phyloP scores from a whole-genome alignment of 2,888 invertebrate species.

The Piscicola geometra region DNA sequence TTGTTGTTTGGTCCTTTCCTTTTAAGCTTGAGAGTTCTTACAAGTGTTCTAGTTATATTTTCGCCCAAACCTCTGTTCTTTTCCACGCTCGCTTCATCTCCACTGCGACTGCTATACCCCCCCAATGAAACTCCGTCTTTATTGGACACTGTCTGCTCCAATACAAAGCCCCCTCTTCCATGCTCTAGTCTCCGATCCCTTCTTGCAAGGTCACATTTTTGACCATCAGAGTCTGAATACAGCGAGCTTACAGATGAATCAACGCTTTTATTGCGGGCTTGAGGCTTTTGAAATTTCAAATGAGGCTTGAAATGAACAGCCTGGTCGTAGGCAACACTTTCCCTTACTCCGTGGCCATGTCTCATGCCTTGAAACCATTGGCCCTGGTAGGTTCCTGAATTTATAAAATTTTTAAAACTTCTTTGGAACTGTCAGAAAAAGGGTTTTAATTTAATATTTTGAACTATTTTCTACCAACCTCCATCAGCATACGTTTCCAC shows the following conservation, averaged over 20 bases:
- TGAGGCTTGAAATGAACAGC: conserved; percentile 80
- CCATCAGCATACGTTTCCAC: conserved; percentile 99
- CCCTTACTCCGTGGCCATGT: conserved; percentile 95
- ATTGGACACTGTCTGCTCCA: conserved; percentile 62
- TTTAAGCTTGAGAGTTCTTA: conserved; percentile 30
- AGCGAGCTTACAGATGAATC: conserved; percentile 56
- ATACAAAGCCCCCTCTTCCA: conserved; percentile 91
- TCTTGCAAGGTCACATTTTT: conserved; percentile 50
- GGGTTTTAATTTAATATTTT: neutral
- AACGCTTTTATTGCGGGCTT: conserved; percentile 51
- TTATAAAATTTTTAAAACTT: neutral
- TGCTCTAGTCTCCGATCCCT: conserved; percentile 68
- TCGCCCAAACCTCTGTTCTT: conserved; percentile 58
- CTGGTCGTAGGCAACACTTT: conserved; percentile 91
- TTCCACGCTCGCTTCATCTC: conserved; percentile 72
- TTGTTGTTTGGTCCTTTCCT: neutral
- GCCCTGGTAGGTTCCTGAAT: conserved; percentile 68
- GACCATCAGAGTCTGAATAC: conserved; percentile 56
- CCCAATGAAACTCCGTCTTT: conserved; percentile 50
- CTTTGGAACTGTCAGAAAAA: too few relatives aligned
- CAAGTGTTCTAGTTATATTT: conserved; percentile 60
- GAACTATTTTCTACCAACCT: conserved; percentile 63
- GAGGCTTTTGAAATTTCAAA: conserved; percentile 40
- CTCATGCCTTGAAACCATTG: conserved; percentile 98
- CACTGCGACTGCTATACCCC: conserved; percentile 82